phyloP scores from a whole-genome alignment of 2,888 invertebrate species.

The Eurytoma adleriae region DNA sequence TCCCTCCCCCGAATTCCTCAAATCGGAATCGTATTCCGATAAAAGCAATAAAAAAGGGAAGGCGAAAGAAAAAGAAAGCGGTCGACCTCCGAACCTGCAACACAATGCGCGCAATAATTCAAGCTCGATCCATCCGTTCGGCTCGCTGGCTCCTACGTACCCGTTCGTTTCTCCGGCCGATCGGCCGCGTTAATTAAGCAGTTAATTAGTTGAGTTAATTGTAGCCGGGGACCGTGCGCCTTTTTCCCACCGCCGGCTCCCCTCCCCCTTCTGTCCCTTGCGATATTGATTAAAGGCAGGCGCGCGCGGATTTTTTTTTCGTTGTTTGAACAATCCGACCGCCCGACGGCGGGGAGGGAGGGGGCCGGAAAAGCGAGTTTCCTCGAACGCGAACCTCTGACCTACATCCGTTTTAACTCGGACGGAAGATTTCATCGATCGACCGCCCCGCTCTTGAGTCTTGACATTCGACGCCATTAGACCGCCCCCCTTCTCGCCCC shows the following conservation, averaged over 20 bases:
- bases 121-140: neutral
- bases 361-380: conserved; percentile 49
- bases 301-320: conserved; percentile 24
- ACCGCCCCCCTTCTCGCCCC: neutral
- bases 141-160: neutral
- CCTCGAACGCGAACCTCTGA: conserved; percentile 58
- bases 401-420: conserved; percentile 59
- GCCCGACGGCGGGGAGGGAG: conserved; percentile 6
- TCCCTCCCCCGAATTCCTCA: no score
- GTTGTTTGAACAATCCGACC: conserved; percentile 34
- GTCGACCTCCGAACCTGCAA: no score
- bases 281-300: conserved; percentile 37
- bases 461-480: conserved; percentile 57
- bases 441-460: conserved; percentile 56
- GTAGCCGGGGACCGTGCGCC: conserved; percentile 2
- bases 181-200: conserved; percentile 40
- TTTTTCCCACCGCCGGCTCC: neutral
- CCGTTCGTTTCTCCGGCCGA: neutral
- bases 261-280: neutral
- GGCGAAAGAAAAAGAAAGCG: no score
- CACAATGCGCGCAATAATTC: neutral
- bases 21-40: no score
- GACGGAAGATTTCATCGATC: conserved; percentile 58
- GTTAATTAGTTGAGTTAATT: conserved; percentile 48
- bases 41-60: no score